phyloP scores from a whole-genome alignment of 2,113 vertebrate genomes.

The Otus sunia region DNA sequence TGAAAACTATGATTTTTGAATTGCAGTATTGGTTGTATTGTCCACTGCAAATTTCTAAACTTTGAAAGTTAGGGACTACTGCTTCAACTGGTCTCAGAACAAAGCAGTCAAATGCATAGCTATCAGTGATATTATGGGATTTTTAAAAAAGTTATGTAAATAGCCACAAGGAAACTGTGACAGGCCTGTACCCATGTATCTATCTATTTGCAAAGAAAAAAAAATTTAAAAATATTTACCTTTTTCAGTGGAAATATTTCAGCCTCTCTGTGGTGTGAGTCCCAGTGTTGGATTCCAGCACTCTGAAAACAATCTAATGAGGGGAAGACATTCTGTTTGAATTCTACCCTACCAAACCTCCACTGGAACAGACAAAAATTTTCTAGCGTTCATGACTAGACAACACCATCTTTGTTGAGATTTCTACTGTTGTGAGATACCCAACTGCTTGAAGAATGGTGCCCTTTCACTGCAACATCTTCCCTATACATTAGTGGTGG shows the following conservation, averaged over 20 bases:
- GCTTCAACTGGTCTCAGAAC: not conserved
- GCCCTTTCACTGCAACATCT: not conserved
- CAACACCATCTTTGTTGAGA: not conserved
- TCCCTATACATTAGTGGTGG: not conserved
- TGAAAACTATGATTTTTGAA: not conserved
- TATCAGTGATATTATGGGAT: not conserved
- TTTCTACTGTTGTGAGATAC: not conserved
- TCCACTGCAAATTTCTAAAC: not conserved
- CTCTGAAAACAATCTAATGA: not conserved
- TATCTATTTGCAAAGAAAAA: not conserved
- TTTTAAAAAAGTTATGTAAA: not conserved
- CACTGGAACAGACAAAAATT: not conserved
- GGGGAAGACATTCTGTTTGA: not conserved
- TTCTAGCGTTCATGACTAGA: not conserved
- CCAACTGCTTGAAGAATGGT: not conserved
- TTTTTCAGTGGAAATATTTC: not conserved
- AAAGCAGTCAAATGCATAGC: not conserved
- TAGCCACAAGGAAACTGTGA: not conserved
- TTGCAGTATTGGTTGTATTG: not conserved
- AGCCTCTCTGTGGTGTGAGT: not conserved
- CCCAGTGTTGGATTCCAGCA: accelerated
- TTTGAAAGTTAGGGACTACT: not conserved
- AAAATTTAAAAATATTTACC: not conserved
- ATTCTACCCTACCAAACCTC: not conserved
- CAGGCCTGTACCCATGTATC: not conserved